These are phyloP conservation scores for Drosophila jambulina DNA, from an alignment of 1,140 invertebrate genomes.

Conservation along the genomic window DNA sequence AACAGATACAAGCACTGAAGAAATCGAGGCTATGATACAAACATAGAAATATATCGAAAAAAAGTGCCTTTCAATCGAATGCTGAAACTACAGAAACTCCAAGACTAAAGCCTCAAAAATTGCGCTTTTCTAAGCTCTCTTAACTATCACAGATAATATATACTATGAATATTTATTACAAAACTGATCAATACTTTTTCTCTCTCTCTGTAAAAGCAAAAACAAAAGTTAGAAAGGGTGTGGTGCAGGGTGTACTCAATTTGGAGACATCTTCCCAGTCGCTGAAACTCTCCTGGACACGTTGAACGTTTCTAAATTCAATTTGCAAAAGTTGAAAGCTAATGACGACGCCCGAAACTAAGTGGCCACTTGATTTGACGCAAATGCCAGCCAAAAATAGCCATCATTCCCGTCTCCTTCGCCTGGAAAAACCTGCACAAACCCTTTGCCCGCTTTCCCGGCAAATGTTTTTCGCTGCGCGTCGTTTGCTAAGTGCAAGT, in stretches of 20 bases:
- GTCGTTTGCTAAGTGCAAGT: conserved; percentile 34
- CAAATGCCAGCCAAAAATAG: conserved; percentile 20
- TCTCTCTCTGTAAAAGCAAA: conserved; percentile 6
- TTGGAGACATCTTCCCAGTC: background rate
- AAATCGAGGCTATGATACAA: background rate
- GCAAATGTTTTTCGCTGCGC: conserved; percentile 6
- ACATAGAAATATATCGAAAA: background rate
- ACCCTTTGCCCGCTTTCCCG: conserved; percentile 9
- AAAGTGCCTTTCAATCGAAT: background rate
- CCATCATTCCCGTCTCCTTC: background rate
- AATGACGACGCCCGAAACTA: conserved; percentile 62
- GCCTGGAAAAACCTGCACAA: background rate
- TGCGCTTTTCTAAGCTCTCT: background rate
- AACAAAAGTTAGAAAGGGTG: background rate
- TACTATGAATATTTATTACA: background rate
- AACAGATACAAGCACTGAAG: conserved; percentile 15
- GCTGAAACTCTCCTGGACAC: conserved; percentile 19
- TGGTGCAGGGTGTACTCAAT: conserved; percentile 3
- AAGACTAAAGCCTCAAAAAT: background rate
- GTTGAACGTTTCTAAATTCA: conserved; percentile 69
- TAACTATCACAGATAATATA: background rate
- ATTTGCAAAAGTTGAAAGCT: conserved; percentile 75
- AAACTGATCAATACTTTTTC: background rate
- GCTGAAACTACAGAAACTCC: background rate
- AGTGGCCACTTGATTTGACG: conserved; percentile 70